Percentiles rank a stretch among this genome's conserved stretches.
Evolutionary conservation across 2,797 vertebrate genomes (phyloP).

Genomic region (Anguilla obscura): DNA sequence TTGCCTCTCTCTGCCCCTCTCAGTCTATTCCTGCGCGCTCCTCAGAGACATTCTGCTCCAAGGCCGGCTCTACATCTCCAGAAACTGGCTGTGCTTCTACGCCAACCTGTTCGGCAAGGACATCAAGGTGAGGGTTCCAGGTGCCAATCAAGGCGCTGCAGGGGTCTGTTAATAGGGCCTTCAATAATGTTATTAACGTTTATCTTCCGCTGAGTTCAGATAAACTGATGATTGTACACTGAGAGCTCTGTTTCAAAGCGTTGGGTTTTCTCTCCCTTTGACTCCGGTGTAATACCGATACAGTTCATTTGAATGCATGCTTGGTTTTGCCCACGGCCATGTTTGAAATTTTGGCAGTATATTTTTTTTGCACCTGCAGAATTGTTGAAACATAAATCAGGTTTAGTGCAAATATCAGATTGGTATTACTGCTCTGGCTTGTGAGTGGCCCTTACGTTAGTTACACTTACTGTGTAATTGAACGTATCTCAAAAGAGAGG

Average conservation of each 20-base stretch:
- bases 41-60: slow-evolving; percentile 94
- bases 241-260: neutral
- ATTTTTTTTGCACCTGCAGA: neutral
- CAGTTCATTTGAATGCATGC: neutral
- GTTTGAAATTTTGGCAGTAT: neutral
- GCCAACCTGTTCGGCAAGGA: slow-evolving; percentile 96
- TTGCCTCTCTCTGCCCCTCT: slow-evolving; percentile 27
- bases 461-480: too few species aligned
- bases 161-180: neutral
- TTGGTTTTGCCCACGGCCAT: neutral
- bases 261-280: neutral
- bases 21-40: slow-evolving; percentile 94
- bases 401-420: slow-evolving; percentile 1
- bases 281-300: neutral
- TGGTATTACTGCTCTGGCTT: neutral
- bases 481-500: too few species aligned
- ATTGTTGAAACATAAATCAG: neutral
- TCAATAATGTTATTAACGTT: too few species aligned
- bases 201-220: neutral
- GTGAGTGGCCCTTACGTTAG: neutral
- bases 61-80: slow-evolving; percentile 94
- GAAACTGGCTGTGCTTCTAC: slow-evolving; percentile 97
- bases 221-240: neutral
- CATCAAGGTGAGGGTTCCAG: slow-evolving; percentile 78
- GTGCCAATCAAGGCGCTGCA: neutral